Conservation (phyloP, 53 echinoderm and acorn worm species). For the Apostichopus leukothele region DNA sequence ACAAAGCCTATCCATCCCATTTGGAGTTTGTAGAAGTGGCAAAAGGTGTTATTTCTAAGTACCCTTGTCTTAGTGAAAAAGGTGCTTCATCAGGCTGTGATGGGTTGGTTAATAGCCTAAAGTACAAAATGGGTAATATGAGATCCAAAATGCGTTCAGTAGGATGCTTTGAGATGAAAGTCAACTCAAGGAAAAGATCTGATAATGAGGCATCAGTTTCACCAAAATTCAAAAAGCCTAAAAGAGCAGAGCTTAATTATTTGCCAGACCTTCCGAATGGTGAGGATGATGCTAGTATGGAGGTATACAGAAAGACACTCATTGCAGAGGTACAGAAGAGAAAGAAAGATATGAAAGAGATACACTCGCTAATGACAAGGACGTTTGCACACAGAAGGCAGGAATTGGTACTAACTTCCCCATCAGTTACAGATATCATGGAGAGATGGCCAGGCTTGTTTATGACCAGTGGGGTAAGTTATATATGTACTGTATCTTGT, state of each 20-base stretch:
- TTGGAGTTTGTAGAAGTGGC: constrained; percentile 27
- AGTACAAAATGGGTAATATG: constrained; percentile 37
- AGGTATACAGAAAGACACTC: background rate
- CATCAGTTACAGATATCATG: constrained; percentile 6
- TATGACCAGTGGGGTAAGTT: constrained; percentile 14
- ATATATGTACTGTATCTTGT: background rate
- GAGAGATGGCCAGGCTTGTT: constrained; percentile 40
- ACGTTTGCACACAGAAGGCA: constrained; percentile 26
- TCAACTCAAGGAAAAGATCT: constrained; percentile 25
- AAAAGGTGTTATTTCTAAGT: constrained; percentile 4
- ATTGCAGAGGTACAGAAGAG: constrained; percentile 7
- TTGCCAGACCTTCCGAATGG: constrained; percentile 21
- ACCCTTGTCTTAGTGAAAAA: constrained; percentile 22
- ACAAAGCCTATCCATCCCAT: constrained; percentile 27
- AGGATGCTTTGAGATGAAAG: constrained; percentile 17
- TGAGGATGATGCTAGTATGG: constrained; percentile 25
- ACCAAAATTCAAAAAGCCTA: constrained; percentile 24
- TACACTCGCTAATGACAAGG: background rate
- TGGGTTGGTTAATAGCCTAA: constrained; percentile 14
- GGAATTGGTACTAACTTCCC: constrained; percentile 1
- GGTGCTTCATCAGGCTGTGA: constrained; percentile 24
- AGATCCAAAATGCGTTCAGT: constrained; percentile 13
- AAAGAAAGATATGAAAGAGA: constrained; percentile 5
- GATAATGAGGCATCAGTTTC: background rate
- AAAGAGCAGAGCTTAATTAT: constrained; percentile 32